phyloP scores from a whole-genome alignment of 2,797 vertebrate genomes.

The Clarias laeviceps region DNA sequence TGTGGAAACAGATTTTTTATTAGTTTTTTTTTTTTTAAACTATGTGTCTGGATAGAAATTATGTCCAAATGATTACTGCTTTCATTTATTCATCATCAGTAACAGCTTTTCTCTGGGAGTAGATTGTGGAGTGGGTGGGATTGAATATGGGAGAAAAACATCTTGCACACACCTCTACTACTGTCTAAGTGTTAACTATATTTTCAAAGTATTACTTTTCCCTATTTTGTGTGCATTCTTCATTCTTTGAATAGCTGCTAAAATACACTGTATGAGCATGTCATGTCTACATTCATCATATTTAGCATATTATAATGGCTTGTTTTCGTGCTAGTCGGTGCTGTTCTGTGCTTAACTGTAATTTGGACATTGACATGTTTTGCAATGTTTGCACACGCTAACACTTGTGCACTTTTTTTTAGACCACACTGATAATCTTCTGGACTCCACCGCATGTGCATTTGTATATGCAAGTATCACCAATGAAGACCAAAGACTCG shows the following conservation, averaged over 20 bases:
- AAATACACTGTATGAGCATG: no score
- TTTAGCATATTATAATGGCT: no score
- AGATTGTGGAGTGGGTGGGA: background rate
- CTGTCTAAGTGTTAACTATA: background rate
- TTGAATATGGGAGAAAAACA: no score
- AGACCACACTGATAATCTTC: background rate
- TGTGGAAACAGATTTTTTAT: no score
- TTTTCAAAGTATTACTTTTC: background rate
- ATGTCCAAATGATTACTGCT: background rate
- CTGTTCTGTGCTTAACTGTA: no score
- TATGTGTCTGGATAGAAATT: background rate
- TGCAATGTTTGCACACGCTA: no score
- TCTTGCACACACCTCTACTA: background rate
- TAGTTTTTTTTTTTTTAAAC: background rate
- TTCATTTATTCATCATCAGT: background rate
- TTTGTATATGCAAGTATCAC: slow-evolving; percentile 3
- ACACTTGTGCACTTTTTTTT: background rate
- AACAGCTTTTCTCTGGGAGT: background rate
- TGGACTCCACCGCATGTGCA: background rate
- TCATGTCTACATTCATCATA: no score
- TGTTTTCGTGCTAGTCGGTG: no score
- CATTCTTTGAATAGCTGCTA: no score
- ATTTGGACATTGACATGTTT: no score
- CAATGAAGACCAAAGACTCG: slow-evolving; percentile 8
- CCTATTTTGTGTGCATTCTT: no score